phyloP scores from a whole-genome alignment of 1,140 invertebrate genomes.

The Drosophila sturtevanti region DNA sequence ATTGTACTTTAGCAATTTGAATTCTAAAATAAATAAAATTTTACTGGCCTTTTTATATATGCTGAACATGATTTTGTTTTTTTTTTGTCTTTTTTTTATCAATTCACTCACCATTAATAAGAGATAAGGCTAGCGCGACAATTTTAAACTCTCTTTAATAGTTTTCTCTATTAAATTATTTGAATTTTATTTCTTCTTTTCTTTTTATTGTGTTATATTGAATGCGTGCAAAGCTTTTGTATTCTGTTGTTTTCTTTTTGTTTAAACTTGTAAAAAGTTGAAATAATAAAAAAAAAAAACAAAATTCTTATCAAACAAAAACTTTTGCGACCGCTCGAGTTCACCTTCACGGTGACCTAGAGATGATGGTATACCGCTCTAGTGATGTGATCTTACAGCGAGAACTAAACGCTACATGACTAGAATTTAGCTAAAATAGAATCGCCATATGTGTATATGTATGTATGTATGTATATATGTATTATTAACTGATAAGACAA shows the following conservation, averaged over 20 bases:
- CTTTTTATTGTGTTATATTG: no score
- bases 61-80: not conserved
- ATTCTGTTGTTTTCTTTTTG: no score
- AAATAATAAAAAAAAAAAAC: no score
- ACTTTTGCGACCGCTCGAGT: not conserved
- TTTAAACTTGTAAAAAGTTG: no score
- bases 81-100: no score
- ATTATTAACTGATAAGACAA: not conserved
- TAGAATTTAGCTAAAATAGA: not conserved
- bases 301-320: not conserved
- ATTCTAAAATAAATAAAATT: not conserved
- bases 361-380: not conserved
- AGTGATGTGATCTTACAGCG: not conserved
- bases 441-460: no score
- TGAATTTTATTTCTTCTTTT: no score
- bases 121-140: no score
- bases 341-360: slow-evolving; percentile 5
- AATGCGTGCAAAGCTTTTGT: no score
- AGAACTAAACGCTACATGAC: not conserved
- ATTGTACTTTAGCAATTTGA: not conserved
- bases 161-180: no score
- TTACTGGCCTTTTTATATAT: not conserved
- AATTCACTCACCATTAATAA: no score
- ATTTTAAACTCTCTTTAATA: no score
- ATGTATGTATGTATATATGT: not conserved